Base-by-base conservation (phyloP, 2,888 invertebrate species). In the Autographa pulchrina region DNA sequence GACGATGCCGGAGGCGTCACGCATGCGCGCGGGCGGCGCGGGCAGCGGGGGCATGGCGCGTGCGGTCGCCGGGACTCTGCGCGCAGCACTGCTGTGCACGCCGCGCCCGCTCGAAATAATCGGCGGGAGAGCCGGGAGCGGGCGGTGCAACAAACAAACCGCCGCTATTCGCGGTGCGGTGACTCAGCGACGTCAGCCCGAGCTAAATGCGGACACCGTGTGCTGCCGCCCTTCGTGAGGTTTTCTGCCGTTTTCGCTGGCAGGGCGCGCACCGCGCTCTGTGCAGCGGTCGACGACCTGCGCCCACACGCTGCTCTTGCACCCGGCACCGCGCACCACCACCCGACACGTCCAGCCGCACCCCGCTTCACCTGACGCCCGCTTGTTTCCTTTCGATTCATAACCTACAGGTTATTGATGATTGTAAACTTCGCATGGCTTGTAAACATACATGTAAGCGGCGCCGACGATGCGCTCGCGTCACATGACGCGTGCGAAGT, bases 1-100 rank as follows among this genome's bases (percentile, higher is more conserved):
- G 92, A 97, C 96, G 91, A 97, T 93, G 89, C 94, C 95, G 85
- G 97, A 93, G 85, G 97, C 96, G 91, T 96, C 96, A 85, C 89
- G 91, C 78, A 88, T 89, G 87, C 91, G 92, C 78, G 90, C 88
- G 85, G 90, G 89, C 73, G 92, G 93, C 90, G 94, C 94, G 93
- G 94, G 95, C 81, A 92, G 92, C 83, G 94, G 94, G 88, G 94
- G 89, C 94, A 94, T 93, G 89, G 88, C 92, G 91, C 93, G 94
- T 92, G 85, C 89, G 75, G 83, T 92, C 92, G 89, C 90, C 88
- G 89, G 84, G 89, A 89, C 91, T 88, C 91, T 89, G 94, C 93
- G 93, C 91, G 86, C 88, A 90, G 92, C 93, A 95, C 94, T 95
- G 93, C 86, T 71, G 82, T 80, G 84, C 85, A 82, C 86, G 89